phyloP scores from a whole-genome alignment of 1,140 invertebrate genomes.

The Ladona fulva region DNA sequence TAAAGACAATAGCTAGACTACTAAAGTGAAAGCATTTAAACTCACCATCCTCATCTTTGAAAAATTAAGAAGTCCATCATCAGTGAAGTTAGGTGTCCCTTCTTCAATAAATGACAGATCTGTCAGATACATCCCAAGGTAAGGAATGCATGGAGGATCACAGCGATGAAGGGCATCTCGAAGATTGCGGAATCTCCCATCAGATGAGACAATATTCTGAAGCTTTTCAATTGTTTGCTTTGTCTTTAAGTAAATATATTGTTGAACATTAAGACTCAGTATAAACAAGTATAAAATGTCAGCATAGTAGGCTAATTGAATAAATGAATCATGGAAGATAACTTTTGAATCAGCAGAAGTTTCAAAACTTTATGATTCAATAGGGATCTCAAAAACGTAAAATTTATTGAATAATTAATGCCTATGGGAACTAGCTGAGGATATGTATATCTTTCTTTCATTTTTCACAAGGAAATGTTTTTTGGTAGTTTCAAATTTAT shows the following conservation, averaged over 20 bases:
- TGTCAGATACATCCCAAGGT: conserved; percentile 85
- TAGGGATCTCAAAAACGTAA: too few species aligned
- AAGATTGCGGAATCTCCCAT: conserved; percentile 79
- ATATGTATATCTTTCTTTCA: too few species aligned
- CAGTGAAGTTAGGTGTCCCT: conserved; percentile 84
- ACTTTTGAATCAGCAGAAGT: too few species aligned
- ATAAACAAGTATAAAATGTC: too few species aligned
- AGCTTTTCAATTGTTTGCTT: conserved; percentile 81
- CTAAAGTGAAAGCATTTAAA: conserved; percentile 15
- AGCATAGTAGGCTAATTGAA: too few species aligned
- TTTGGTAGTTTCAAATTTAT: too few species aligned
- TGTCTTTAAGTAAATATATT: conserved; percentile 48
- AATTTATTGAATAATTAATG: too few species aligned
- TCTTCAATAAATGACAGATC: conserved; percentile 93
- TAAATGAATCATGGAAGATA: too few species aligned
- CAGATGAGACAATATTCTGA: conserved; percentile 77
- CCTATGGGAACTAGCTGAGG: too few species aligned
- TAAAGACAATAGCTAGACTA: too few species aligned
- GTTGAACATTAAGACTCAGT: neutral
- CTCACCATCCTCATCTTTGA: conserved; percentile 93
- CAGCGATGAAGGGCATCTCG: conserved; percentile 82
- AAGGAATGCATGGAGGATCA: conserved; percentile 89
- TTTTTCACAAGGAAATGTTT: too few species aligned
- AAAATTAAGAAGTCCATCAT: conserved; percentile 86
- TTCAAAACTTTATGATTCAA: too few species aligned